Percentiles rank a stretch among this genome's conserved stretches.
These are phyloP conservation scores for Nesometra sesokonis DNA, from an alignment of 35 echinoderm and acorn worm genomes.

Conservation along the genomic window DNA sequence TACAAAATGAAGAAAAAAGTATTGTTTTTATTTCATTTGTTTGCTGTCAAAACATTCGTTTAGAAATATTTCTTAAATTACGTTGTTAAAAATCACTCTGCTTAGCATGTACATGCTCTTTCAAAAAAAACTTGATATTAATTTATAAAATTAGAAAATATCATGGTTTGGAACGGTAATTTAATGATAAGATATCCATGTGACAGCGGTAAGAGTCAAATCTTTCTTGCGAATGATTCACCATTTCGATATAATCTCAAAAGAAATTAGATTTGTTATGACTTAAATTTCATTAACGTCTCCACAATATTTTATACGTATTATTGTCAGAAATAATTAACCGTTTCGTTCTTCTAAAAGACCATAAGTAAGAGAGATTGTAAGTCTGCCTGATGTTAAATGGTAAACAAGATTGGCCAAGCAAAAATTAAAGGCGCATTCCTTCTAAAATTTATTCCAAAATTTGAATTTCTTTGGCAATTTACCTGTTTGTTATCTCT, in stretches of 20 bases:
- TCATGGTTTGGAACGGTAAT: neutral
- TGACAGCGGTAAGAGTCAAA: neutral
- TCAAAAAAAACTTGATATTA: no score
- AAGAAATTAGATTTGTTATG: constrained; percentile 1
- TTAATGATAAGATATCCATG: neutral
- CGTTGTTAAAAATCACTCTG: no score
- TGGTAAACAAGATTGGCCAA: neutral
- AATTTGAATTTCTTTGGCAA: no score
- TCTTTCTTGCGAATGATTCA: neutral
- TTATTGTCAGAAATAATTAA: neutral
- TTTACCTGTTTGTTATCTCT: no score
- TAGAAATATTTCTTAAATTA: no score
- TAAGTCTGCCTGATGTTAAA: neutral
- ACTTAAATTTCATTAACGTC: neutral
- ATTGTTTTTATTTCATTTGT: no score
- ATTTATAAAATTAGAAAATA: no score
- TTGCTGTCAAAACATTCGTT: no score
- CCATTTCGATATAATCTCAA: neutral
- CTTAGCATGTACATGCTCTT: no score
- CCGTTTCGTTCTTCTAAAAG: neutral
- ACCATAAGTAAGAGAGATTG: neutral
- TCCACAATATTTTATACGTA: neutral
- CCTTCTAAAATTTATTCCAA: no score
- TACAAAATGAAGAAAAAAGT: no score
- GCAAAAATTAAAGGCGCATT: no score